These are phyloP conservation scores for Halichoerus grypus DNA, from an alignment of 2,113 vertebrate species.

Conservation along the genomic window DNA sequence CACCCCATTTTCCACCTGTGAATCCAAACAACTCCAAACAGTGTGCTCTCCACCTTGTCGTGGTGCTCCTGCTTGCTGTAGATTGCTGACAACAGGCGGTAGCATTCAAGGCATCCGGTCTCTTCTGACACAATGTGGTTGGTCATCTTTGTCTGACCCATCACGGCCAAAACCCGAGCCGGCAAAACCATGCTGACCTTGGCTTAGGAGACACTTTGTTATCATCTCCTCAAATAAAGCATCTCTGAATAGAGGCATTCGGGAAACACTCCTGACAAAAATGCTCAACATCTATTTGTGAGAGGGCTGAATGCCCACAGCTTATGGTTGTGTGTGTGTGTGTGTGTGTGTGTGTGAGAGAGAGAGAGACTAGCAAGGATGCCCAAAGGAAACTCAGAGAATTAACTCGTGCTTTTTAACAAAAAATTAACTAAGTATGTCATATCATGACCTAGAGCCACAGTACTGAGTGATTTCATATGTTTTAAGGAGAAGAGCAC, in stretches of 20 bases:
- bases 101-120: slow-evolving; percentile 93
- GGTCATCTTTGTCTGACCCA: slow-evolving; percentile 91
- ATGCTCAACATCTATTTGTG: not conserved
- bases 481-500: not conserved
- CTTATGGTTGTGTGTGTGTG: not conserved
- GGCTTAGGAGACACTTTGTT: not conserved
- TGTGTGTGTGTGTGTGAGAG: too few species aligned
- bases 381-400: not conserved
- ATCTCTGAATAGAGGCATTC: not conserved
- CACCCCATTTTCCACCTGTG: too few species aligned
- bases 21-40: not conserved
- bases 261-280: not conserved
- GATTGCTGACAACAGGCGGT: slow-evolving; percentile 95
- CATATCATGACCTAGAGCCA: not conserved
- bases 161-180: slow-evolving; percentile 96
- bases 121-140: slow-evolving; percentile 90
- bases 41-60: slow-evolving; percentile 87
- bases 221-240: not conserved
- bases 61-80: slow-evolving; percentile 95
- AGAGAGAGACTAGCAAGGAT: not conserved
- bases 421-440: not conserved
- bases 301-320: not conserved
- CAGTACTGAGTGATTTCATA: not conserved
- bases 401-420: not conserved
- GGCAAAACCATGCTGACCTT: slow-evolving; percentile 65